Evolutionary conservation across 2,113 vertebrate genomes (phyloP).

Genomic region (Paradisaea rubra): DNA sequence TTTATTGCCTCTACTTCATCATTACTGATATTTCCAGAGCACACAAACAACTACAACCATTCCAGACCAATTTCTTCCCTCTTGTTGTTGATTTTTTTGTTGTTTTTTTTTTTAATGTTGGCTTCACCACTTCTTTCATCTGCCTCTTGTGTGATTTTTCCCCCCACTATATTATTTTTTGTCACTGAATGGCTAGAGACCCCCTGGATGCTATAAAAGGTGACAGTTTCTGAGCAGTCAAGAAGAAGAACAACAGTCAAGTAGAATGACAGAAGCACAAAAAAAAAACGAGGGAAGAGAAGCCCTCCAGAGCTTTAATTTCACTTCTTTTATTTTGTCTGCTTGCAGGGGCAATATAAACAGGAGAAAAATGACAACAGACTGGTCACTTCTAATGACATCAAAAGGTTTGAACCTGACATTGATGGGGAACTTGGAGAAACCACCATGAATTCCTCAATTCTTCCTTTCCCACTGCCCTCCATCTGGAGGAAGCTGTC

Average conservation of each 20-base stretch:
- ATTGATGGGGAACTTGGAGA: neutral
- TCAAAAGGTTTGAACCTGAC: neutral
- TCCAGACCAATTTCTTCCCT: neutral
- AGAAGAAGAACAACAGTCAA: neutral
- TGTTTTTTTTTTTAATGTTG: neutral
- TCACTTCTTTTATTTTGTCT: neutral
- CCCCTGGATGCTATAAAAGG: neutral
- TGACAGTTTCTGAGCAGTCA: constrained; percentile 3
- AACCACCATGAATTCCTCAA: neutral
- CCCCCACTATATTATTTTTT: neutral
- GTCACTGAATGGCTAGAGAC: neutral
- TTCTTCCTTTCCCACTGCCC: neutral
- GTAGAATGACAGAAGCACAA: neutral
- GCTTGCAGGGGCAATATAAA: neutral
- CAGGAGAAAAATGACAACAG: neutral
- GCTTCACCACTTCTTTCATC: neutral
- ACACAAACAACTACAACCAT: neutral
- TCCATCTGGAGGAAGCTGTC: neutral
- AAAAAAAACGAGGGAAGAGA: neutral
- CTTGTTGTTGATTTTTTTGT: neutral
- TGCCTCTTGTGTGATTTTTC: neutral
- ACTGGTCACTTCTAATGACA: neutral
- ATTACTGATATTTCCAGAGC: constrained; percentile 16
- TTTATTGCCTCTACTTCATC: constrained; percentile 23
- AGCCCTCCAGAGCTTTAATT: constrained; percentile 22